Base-by-base conservation (phyloP, 1,140 invertebrate genomes). In the Drosophila nigrodunni region DNA sequence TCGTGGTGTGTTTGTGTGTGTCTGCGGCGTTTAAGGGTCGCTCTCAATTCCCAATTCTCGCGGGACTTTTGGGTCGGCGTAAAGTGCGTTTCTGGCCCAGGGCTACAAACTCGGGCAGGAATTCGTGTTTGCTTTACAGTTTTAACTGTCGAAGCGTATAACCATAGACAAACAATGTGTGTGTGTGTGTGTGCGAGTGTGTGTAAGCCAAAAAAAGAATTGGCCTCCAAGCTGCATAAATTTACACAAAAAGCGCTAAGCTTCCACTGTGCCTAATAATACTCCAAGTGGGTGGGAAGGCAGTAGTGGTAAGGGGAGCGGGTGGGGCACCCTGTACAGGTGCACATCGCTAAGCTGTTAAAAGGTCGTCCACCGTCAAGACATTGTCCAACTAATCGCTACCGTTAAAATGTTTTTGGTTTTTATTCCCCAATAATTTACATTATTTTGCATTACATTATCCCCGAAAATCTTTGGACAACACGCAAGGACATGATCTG, bases 91-190 rank as follows among this genome's bases (percentile, higher is more conserved):
- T 88, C 59, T 59, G 18, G 37, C 83, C 80, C 30, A 41, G 21
- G 75, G 74, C 64, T 18, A 10, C 30, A 58, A 30, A 43, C 7
- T 43, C 41, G 13, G 3, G 41, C 39, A 11, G 39, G 39, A 41
- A 73, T 41, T 75, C 67, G 70, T 90, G 83, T 90, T 90, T 90
- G 69, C 78, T 90, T 90, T 88, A 80, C 82, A 90, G 88, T 90
- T 90, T 90, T 90, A 82, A 80, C 88, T 90, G 87, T 90, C 82
- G 87, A 90, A 90, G 82, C 87, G 88, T 90, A 72, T 78, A 90
- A 90, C 87, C 82, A 57, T 80, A 86, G 86, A 87, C 81, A 90
- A 90, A 90, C 86, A 90, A 80, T 89, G 74, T 78, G 62, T 54
- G 75, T 30, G 25, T 30, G 25, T 25, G 25, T 25, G 1, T 15